Base-by-base conservation (phyloP, 1,140 invertebrate genomes). In the Drosophila rhopaloa region DNA sequence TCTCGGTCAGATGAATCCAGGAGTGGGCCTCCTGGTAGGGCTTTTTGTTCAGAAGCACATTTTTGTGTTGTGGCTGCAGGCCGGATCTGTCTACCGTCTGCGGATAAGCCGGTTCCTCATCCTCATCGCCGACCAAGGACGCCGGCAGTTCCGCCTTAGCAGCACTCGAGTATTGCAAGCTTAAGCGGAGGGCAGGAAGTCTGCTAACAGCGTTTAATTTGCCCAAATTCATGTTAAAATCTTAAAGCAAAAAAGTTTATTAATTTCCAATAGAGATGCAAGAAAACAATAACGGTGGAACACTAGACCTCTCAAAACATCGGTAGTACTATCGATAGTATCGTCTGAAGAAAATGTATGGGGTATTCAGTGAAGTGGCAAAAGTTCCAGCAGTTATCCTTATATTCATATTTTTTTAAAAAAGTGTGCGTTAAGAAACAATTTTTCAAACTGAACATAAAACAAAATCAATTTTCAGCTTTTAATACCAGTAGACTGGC, bases 41-140 rank as follows among this genome's bases (percentile, higher is more conserved):
- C 19, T 76, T 63, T 70, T 74, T 71, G 43, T 93, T 93, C 29
- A 93, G 63, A 1, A 96, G 58, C 11, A 94, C 91, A 85, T 95
- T 95, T 44, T 93, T 91, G 78, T 96, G 93, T 6, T 78, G 40
- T 2, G 54, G n/a, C 24, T 76, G 80, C 5, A 96, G 83, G 8
- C 94, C 79, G 2, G 95, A 96, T 88, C 95, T 95, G 63, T 95
- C 94, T 57, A 95, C 76, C 63, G 93, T 13, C 19, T 47, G 50
- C 0, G 47, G 19, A 32, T 24, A 73, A 13, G 94, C 80, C 67
- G 92, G 90, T 43, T 71, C 86, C 11, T 63, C 84, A 4, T 27
- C 50, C 11, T 58, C 54, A 1, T 77, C 80, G 1, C 16, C 48
- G 0, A 51, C 59, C 27, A 84, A 50, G 1, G 72, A 66, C 19